Evolutionary conservation across 2,888 invertebrate genomes (phyloP), one percentile per base, ranked within the genome.

Genomic region (Tenthredo notha): DNA sequence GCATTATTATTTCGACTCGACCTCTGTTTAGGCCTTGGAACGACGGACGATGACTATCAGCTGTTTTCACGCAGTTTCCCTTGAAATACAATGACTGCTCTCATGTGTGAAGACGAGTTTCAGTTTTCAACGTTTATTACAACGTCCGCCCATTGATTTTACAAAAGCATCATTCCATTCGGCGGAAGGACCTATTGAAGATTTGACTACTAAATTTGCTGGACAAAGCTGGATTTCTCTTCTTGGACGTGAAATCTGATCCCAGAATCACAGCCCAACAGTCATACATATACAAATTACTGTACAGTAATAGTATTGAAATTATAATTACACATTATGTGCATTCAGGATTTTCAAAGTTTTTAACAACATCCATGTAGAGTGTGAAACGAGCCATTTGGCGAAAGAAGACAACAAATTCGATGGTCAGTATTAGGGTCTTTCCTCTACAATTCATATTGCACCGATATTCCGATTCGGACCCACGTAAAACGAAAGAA

Each of bases 21-120:
- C 77, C 72, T 40, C 82, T 72, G 80, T 74, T 85, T 87, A 84
- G 86, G 86, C 87, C 86, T 88, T 87, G 88, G 86, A 88, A 88
- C 86, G 87, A 86, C 88, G 88, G 87, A 88, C 88, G 88, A 88
- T 88, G 86, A 86, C 80, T 88, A 88, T 88, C 88, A 85, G 86
- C 83, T 72, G 65, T 87, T 88, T 87, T 87, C 88, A 87, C 87
- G 86, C 85, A 87, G 87, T 87, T 88, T 86, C 88, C 87, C 88
- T 88, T 85, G 87, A 87, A 88, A 87, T 50, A 80, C 80, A 80
- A 37, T 87, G 86, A 87, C 80, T 33, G 80, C 47, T 86, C 88
- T 88, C 88, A 77, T 88, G 87, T 88, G 88, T 88, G 87, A 86
- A 87, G 84, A 83, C 83, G 86, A 84, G 65, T 82, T 80, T 80